Evolutionary conservation across 1,140 invertebrate species (phyloP).

Genomic region (Radopholus similis): DNA sequence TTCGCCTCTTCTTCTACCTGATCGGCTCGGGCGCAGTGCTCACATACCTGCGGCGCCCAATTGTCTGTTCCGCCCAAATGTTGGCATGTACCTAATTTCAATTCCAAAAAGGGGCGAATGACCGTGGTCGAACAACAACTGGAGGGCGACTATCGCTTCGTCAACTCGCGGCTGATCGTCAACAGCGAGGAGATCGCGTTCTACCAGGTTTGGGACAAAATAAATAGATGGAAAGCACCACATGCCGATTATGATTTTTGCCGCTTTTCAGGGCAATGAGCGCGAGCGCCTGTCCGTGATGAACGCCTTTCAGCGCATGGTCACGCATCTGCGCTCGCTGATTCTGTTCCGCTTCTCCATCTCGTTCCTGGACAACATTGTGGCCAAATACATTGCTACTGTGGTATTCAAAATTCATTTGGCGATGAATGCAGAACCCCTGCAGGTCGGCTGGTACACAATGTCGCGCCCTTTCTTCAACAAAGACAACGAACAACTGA

Average conservation of each 20-base stretch:
- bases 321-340: conserved; percentile 80
- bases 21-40: conserved; percentile 48
- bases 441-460: conserved; percentile 78
- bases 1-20: conserved; percentile 61
- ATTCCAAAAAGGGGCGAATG: conserved; percentile 67
- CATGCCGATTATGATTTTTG: neutral
- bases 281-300: conserved; percentile 82
- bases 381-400: conserved; percentile 92
- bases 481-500: conserved; percentile 61
- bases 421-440: conserved; percentile 47
- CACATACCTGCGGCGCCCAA: conserved; percentile 72
- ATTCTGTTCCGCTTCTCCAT: conserved; percentile 85
- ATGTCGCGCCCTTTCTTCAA: conserved; percentile 88
- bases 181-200: conserved; percentile 98
- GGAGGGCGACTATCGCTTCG: conserved; percentile 94
- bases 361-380: conserved; percentile 89
- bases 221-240: neutral
- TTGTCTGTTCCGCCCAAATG: conserved; percentile 52
- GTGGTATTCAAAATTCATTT: conserved; percentile 63
- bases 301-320: conserved; percentile 81
- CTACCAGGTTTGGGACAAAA: conserved; percentile 68
- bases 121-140: conserved; percentile 89
- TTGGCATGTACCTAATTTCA: conserved; percentile 69
- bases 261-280: conserved; percentile 68
- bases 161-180: conserved; percentile 89